phyloP scores from a whole-genome alignment of 2,113 vertebrate genomes.

The Paradoxurus hermaphroditus region DNA sequence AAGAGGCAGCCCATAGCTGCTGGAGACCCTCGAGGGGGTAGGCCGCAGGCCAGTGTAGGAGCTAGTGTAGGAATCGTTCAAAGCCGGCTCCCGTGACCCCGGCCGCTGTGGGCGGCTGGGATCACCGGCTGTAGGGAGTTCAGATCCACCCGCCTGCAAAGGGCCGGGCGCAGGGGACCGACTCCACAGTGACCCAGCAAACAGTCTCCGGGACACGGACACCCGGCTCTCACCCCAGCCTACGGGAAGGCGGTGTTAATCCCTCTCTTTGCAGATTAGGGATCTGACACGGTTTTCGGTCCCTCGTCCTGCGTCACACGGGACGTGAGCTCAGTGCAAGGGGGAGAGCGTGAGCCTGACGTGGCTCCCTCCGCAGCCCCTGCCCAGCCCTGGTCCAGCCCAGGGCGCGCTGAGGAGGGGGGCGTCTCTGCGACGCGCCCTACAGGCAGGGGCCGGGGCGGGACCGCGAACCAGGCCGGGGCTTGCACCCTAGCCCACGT shows the following conservation, averaged over 20 bases:
- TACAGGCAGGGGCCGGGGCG: not conserved
- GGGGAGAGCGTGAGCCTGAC: not conserved
- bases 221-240: fast-evolving
- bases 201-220: not conserved
- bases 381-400: not conserved
- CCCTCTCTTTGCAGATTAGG: not conserved
- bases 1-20: not conserved
- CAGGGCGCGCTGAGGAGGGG: fast-evolving
- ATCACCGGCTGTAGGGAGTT: not conserved
- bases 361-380: not conserved
- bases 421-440: not conserved
- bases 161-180: fast-evolving
- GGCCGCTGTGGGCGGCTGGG: fast-evolving
- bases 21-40: too few species aligned
- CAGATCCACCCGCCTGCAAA: not conserved
- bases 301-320: not conserved
- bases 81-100: not conserved
- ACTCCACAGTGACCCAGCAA: not conserved
- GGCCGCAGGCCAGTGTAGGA: not conserved
- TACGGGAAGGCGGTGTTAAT: fast-evolving
- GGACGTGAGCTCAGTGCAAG: too few species aligned
- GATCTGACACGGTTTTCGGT: not conserved
- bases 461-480: not conserved
- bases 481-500: not conserved
- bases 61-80: not conserved